Evolutionary conservation across 2,888 invertebrate species (phyloP).

Genomic region (Selenia dentaria): DNA sequence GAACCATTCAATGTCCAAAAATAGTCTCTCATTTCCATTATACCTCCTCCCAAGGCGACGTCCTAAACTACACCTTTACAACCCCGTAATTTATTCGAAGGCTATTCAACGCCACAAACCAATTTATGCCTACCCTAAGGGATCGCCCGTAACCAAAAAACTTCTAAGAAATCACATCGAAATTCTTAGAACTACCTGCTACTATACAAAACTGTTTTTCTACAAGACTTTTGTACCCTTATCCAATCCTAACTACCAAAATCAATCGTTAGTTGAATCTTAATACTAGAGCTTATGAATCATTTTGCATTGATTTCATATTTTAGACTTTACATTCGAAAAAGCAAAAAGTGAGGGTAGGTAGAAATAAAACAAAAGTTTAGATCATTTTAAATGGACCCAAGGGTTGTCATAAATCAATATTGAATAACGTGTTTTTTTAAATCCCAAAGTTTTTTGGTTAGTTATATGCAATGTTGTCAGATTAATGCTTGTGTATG

Average conservation of each 20-base stretch:
- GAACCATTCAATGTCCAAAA: background rate
- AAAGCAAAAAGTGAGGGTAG: conserved; percentile 25
- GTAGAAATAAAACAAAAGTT: conserved; percentile 47
- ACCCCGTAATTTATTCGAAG: conserved; percentile 28
- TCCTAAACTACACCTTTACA: conserved; percentile 22
- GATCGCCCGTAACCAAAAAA: conserved; percentile 44
- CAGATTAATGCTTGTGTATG: conserved; percentile 23
- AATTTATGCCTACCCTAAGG: conserved; percentile 38
- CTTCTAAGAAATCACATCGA: conserved; percentile 55
- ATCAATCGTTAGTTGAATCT: background rate
- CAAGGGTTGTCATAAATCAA: conserved; percentile 54
- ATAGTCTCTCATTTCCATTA: background rate
- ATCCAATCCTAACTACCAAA: background rate
- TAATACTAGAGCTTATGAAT: background rate
- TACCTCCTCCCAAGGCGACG: conserved; percentile 1
- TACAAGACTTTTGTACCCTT: conserved; percentile 20
- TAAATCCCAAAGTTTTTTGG: conserved; percentile 25
- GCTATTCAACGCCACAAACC: conserved; percentile 33
- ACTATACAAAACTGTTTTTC: conserved; percentile 46
- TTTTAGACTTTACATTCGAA: background rate
- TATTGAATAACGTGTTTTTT: conserved; percentile 41
- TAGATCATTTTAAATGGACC: conserved; percentile 43
- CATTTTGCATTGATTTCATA: background rate
- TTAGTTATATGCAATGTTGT: conserved; percentile 27
- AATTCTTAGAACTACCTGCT: conserved; percentile 65